Evolutionary conservation across 2,888 invertebrate species (phyloP).

Genomic region (Drosophila quinaria): DNA sequence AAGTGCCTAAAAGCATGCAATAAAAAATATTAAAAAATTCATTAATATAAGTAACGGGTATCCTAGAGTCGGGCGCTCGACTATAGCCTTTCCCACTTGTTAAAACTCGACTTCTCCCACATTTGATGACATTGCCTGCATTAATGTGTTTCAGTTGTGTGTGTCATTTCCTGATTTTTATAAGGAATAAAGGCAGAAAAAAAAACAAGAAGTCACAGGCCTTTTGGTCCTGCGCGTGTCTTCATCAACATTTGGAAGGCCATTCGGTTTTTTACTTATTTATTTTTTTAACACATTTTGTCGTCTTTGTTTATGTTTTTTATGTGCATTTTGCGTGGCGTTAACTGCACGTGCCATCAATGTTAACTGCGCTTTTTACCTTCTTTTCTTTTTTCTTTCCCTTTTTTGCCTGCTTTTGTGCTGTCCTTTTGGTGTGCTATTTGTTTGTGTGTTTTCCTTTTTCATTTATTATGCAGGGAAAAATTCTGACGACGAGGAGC

Average conservation of each 20-base stretch:
- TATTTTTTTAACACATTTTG: constrained; percentile 59
- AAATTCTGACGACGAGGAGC: constrained; percentile 15
- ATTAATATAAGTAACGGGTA: too few relatives aligned
- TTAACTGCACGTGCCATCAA: constrained; percentile 77
- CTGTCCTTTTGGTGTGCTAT: constrained; percentile 18
- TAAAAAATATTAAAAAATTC: too few relatives aligned
- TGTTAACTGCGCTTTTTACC: constrained; percentile 70
- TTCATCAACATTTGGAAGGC: constrained; percentile 61
- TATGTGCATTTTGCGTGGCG: constrained; percentile 74
- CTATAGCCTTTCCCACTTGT: too few relatives aligned
- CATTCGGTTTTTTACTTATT: constrained; percentile 38
- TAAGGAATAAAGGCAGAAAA: constrained; percentile 23
- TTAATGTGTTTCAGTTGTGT: constrained; percentile 42
- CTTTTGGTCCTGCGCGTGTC: constrained; percentile 50
- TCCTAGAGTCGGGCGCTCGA: too few relatives aligned
- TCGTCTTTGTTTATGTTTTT: constrained; percentile 58
- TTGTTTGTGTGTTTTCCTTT: constrained; percentile 33
- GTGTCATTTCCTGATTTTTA: constrained; percentile 67
- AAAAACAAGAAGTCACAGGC: constrained; percentile 44
- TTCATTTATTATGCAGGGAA: constrained; percentile 53
- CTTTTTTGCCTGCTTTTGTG: constrained; percentile 7
- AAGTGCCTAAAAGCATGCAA: too few relatives aligned
- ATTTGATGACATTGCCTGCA: constrained; percentile 40
- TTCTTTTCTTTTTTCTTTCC: constrained; percentile 9
- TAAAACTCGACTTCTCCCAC: constrained; percentile 1